Conservation (phyloP, 1,140 invertebrate species). For the Pomacea maculata region DNA sequence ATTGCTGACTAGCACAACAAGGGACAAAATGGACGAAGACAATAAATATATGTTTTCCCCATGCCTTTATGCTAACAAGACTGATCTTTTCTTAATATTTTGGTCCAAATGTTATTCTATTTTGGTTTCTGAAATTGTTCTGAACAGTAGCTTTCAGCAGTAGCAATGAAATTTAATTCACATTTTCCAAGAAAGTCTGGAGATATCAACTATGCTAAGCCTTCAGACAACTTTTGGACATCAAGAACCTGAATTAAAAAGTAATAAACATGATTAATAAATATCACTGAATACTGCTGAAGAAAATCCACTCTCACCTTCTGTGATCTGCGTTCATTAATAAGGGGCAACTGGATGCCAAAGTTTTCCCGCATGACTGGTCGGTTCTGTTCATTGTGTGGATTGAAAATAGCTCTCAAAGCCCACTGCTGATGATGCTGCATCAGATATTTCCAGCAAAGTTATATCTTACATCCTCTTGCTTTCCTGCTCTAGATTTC, state of each 20-base stretch:
- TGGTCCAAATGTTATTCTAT: too few relatives aligned
- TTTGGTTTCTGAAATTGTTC: too few relatives aligned
- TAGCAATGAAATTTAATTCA: too few relatives aligned
- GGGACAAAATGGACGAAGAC: too few relatives aligned
- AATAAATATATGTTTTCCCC: too few relatives aligned
- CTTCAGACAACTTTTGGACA: background rate
- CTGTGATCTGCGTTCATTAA: conserved; percentile 45
- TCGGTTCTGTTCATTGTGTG: conserved; percentile 59
- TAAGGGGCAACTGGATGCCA: conserved; percentile 63
- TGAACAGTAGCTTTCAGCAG: too few relatives aligned
- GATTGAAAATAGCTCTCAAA: conserved; percentile 57
- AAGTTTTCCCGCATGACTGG: conserved; percentile 59
- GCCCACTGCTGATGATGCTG: conserved; percentile 47
- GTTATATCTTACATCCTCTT: background rate
- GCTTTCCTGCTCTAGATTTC: too few relatives aligned
- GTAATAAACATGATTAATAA: conserved; percentile 3
- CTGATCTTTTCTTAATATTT: too few relatives aligned
- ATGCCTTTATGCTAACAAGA: too few relatives aligned
- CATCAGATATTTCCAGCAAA: background rate
- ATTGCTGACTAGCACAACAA: too few relatives aligned
- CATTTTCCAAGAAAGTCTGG: too few relatives aligned
- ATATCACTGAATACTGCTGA: conserved; percentile 18
- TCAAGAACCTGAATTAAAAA: background rate
- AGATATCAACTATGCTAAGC: too few relatives aligned
- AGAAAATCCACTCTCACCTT: conserved; percentile 41